Evolutionary conservation across 2,113 vertebrate species (phyloP), one percentile per base, ranked within the genome.

Genomic region (Halcyon malimbica): DNA sequence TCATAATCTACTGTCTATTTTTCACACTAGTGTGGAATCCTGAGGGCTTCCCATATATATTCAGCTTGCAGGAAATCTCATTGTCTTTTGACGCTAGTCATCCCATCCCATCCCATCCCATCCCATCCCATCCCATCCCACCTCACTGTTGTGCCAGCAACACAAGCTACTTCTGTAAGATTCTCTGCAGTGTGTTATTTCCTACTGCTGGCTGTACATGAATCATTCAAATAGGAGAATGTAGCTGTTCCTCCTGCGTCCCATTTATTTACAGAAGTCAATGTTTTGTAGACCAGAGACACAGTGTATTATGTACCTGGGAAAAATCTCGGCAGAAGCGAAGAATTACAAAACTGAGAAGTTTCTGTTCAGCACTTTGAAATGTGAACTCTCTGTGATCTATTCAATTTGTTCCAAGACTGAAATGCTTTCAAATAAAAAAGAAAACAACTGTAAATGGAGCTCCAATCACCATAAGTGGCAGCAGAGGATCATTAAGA

Each of bases 401-500:
- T 89, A 15, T 88, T 93, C 53, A 80, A 76, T 97, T 96, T 95
- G 33, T 88, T 93, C 76, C 56, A 93, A 93, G 37, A 83, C 57
- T 62, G 41, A 96, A 86, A 95, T 18, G 79, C 17, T 85, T 96
- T 97, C 82, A 86, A 84, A 67, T 63, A 79, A 96, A 91, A 73
- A 78, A 89, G 31, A 42, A 67, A 46, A 29, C 16, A 44, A 26
- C 21, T 67, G 48, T 70, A 97, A 94, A 93, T 82, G 67, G 89
- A 87, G 44, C 56, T 95, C 91, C 83, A 95, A 60, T 96, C 94
- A 95, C 81, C 37, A 2, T 78, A 97, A 96, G 69, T 83, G 79
- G 63, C 78, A 97, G 90, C 65, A 94, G 63, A 96, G 54, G 83
- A 87, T 97, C 91, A 93, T 96, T 95, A 97, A 81, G 70, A 92